Percentiles rank a stretch among this genome's conserved stretches.
Evolutionary conservation across 1,140 invertebrate species (phyloP).

Genomic region (Drosophila saltans): DNA sequence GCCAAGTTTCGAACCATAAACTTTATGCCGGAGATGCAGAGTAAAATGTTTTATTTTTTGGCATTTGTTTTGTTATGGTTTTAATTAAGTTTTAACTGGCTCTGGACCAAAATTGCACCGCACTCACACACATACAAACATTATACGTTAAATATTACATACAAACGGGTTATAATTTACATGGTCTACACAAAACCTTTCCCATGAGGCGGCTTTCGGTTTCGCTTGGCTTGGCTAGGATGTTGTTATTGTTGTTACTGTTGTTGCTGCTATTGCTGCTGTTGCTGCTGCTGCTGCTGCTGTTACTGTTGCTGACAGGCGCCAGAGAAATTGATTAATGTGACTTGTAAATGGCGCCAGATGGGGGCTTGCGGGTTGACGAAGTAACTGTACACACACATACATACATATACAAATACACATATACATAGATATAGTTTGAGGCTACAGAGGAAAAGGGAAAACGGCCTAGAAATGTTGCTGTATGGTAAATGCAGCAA

Average conservation of each 20-base stretch:
- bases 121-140: constrained; percentile 17
- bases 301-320: constrained; percentile 54
- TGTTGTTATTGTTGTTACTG: constrained; percentile 45
- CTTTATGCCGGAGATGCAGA: constrained; percentile 49
- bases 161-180: constrained; percentile 35
- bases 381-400: not conserved
- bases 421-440: too few species aligned
- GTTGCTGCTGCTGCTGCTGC: constrained; percentile 20
- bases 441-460: too few species aligned
- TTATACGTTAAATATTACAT: not conserved
- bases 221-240: constrained; percentile 62
- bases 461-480: constrained; percentile 36
- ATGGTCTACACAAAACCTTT: constrained; percentile 37
- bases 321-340: constrained; percentile 75
- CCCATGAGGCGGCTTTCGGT: constrained; percentile 66
- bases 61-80: constrained; percentile 76
- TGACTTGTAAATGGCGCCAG: constrained; percentile 75
- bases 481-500: constrained; percentile 54
- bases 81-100: constrained; percentile 81
- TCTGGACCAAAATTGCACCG: constrained; percentile 64
- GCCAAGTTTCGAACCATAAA: constrained; percentile 64
- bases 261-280: constrained; percentile 24
- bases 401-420: too few species aligned
- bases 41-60: constrained; percentile 49
- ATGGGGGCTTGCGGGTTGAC: constrained; percentile 19